Evolutionary conservation across 2,797 vertebrate genomes (phyloP).

Genomic region (Urocyon cinereoargenteus): DNA sequence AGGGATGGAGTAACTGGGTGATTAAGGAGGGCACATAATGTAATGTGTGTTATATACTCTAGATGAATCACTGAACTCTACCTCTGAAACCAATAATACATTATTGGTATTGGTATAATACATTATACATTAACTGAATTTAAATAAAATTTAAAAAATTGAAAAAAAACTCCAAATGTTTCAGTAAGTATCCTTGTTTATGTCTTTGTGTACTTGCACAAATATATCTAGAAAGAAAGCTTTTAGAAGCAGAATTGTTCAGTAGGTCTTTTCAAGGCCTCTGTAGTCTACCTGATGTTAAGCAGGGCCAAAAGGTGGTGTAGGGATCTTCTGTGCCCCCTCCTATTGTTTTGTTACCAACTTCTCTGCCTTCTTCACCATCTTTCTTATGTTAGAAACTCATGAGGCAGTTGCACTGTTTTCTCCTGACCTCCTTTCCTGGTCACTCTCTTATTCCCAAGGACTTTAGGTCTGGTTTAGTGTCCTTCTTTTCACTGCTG

Average conservation of each 20-base stretch:
- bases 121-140: too few species aligned
- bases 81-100: too few species aligned
- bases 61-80: too few species aligned
- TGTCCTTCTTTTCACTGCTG: background rate
- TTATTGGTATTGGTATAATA: too few species aligned
- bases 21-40: too few species aligned
- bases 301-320: background rate
- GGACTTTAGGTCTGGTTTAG: constrained; percentile 13
- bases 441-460: constrained; percentile 13
- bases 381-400: background rate
- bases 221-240: background rate
- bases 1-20: too few species aligned
- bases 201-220: background rate
- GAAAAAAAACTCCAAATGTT: background rate
- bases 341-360: background rate
- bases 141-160: too few species aligned
- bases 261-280: background rate
- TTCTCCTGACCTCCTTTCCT: constrained; percentile 34
- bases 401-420: background rate
- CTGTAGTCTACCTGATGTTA: background rate
- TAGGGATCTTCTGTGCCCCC: background rate
- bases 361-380: constrained; percentile 39
- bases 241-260: background rate
- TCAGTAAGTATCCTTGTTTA: background rate
- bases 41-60: too few species aligned